Evolutionary conservation across 2,888 invertebrate species (phyloP), one percentile per base, ranked within the genome.

Genomic region (Nesidiocoris tenuis): DNA sequence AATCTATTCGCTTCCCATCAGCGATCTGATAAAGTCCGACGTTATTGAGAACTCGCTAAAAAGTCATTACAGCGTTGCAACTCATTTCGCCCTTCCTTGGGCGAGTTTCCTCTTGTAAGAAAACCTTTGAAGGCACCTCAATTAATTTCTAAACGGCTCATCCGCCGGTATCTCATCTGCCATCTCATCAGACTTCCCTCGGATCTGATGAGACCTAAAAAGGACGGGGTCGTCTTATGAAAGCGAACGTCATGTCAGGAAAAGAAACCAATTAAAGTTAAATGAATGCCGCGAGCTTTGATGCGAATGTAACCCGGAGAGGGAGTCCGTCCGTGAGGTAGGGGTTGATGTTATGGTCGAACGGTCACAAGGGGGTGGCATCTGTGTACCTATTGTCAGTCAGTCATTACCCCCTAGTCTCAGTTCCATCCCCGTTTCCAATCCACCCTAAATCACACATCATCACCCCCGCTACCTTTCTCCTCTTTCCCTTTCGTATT

Each of bases 251-350:
- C 9, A 18, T 22, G 19, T 19, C n/a, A 24, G 9, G 16, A 57
- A 70, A 70, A 70, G 70, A 70, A 70, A 70, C 59, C 70, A 70
- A 70, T 70, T 70, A 70, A 70, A 70, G 70, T 70, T 70, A 59
- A 70, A 59, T 70, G 70, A 70, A 70, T 70, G 19, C 61, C 57
- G 23, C 22, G 12, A 39, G 39, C 39, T 70, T 59, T 2, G 57
- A 21, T 55, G 22, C n/a, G 67, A 21, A 2, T 5, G 21, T 22
- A 55, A 21, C n/a, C 9, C 1, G 59, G 70, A 68, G 57, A 66
- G 66, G 66, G 66, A 54, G 68, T 17, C 18, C 16, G 1, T 22
- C 22, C 24, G 59, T 70, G 19, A 25, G 63, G 63, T 63, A 21
- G 22, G 17, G 21, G 63, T 16, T 56, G 70, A 59, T 9, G 67